Percentiles rank a stretch among this genome's conserved stretches.
phyloP scores from a whole-genome alignment of 2,113 vertebrate species.

The Sinocyclocheilus anshuiensis region DNA sequence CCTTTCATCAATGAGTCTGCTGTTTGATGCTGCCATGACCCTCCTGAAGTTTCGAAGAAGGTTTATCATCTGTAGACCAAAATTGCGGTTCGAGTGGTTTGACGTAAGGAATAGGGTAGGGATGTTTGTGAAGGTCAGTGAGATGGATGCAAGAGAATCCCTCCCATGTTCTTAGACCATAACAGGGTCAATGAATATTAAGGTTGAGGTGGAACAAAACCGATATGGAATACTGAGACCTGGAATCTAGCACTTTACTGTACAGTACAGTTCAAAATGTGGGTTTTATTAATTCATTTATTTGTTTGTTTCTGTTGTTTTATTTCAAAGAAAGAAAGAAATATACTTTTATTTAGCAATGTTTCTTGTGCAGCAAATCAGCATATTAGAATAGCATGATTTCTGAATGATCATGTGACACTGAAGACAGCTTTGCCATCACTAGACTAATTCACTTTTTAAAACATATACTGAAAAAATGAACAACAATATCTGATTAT shows the following conservation, averaged over 20 bases:
- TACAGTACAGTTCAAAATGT: not conserved
- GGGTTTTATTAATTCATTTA: no score
- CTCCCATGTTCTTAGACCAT: slow-evolving; percentile 28
- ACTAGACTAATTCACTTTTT: not conserved
- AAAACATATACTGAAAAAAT: no score
- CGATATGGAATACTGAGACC: not conserved
- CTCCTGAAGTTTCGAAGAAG: slow-evolving; percentile 55
- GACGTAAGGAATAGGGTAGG: slow-evolving; percentile 47
- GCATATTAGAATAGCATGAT: no score
- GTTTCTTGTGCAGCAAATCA: no score
- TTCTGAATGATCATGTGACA: no score
- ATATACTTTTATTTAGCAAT: no score
- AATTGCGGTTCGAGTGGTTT: slow-evolving; percentile 34
- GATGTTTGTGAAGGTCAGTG: slow-evolving; percentile 50
- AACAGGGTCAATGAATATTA: not conserved
- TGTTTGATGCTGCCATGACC: slow-evolving; percentile 53
- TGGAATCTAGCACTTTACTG: not conserved
- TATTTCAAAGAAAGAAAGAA: no score
- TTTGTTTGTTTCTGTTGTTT: no score
- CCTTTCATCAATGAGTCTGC: slow-evolving; percentile 54
- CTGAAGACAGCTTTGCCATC: not conserved
- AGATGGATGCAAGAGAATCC: slow-evolving; percentile 46
- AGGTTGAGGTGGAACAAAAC: not conserved
- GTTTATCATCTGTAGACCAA: slow-evolving; percentile 55
- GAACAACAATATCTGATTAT: no score